phyloP scores from a whole-genome alignment of 2,888 invertebrate species.

The Salpingus planirostris region DNA sequence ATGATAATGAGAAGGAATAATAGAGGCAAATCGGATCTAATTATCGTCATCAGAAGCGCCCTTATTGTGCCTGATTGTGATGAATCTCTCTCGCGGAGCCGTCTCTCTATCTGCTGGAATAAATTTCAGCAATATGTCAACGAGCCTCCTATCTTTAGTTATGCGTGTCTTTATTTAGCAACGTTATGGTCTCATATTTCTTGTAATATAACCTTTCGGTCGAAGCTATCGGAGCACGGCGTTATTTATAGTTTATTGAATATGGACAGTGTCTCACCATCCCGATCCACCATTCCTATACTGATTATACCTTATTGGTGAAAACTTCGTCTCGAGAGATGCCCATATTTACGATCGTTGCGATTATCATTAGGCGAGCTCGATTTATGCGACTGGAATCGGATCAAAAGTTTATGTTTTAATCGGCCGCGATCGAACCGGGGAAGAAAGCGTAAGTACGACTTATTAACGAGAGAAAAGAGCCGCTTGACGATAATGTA shows the following conservation, averaged over 20 bases:
- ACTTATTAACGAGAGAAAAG: background rate
- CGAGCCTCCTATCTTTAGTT: constrained; percentile 23
- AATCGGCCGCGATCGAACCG: no score
- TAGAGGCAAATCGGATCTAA: no score
- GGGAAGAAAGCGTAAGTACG: background rate
- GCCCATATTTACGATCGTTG: constrained; percentile 15
- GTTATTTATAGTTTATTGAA: constrained; percentile 19
- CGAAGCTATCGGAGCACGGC: constrained; percentile 5
- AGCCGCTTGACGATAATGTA: no score
- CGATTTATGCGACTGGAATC: background rate
- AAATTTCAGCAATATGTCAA: constrained; percentile 25
- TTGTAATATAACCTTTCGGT: constrained; percentile 22
- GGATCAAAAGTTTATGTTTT: constrained; percentile 15
- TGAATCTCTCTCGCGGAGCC: no score
- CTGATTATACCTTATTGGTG: constrained; percentile 13
- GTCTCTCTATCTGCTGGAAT: constrained; percentile 20
- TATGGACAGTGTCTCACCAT: constrained; percentile 18
- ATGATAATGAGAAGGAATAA: no score
- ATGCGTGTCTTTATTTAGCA: constrained; percentile 23
- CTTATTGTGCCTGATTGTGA: no score
- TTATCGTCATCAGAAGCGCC: no score
- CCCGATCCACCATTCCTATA: constrained; percentile 4
- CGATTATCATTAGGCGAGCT: constrained; percentile 4
- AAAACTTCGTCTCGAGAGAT: constrained; percentile 7
- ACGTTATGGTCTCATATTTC: constrained; percentile 23